Conservation (phyloP, 2,113 vertebrate genomes). For the Arizona elegans region DNA sequence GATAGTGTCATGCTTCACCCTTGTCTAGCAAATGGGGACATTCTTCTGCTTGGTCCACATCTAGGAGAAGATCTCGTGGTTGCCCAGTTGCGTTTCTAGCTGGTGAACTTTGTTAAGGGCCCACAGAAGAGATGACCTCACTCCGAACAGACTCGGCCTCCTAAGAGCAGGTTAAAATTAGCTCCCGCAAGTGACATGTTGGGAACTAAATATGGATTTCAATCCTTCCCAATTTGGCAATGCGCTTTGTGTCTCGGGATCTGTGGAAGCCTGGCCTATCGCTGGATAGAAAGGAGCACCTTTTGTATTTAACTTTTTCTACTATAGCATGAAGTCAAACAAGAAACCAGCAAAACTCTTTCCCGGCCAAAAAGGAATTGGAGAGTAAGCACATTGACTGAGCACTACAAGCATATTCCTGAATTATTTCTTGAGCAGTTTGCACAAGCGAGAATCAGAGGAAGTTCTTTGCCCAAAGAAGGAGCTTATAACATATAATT, state of each 20-base stretch:
- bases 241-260: neutral
- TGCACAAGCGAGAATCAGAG: neutral
- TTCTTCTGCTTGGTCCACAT: neutral
- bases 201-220: conserved; percentile 8
- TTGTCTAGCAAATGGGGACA: too few species aligned
- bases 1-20: too few species aligned
- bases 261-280: neutral
- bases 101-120: neutral
- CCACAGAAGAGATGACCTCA: neutral
- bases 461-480: neutral
- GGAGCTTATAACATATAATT: neutral
- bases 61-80: neutral
- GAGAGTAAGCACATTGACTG: neutral
- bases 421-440: neutral
- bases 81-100: neutral
- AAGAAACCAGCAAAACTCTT: neutral
- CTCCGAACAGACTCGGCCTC: neutral
- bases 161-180: conserved; percentile 15
- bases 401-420: neutral
- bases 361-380: neutral
- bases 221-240: neutral
- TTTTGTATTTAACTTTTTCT: neutral
- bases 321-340: neutral
- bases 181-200: neutral
- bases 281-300: neutral